Conservation (phyloP, 1,140 invertebrate species). For the Aphis craccivora region DNA sequence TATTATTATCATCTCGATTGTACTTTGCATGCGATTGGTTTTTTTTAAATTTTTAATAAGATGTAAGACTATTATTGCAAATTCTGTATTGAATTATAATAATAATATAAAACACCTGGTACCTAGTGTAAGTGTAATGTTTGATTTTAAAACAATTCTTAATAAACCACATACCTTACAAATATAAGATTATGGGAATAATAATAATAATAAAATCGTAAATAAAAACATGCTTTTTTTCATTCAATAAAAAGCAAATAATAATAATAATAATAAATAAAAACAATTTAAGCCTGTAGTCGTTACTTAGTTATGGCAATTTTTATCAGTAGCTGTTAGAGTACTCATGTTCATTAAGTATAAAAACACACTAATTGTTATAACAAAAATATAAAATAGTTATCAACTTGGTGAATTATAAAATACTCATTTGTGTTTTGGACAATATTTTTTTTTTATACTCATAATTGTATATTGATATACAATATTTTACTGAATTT, state of each 20-base stretch:
- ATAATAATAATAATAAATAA: too few species aligned
- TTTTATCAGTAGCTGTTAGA: neutral
- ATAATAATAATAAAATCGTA: neutral
- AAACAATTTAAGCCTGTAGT: neutral
- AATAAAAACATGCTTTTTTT: neutral
- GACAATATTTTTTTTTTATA: neutral
- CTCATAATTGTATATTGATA: neutral
- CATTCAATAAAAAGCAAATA: too few species aligned
- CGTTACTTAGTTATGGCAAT: neutral
- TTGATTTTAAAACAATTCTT: neutral
- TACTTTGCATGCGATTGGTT: neutral
- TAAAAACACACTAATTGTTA: neutral
- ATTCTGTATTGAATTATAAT: neutral
- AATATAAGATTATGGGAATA: neutral
- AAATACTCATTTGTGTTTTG: neutral
- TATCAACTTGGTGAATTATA: neutral
- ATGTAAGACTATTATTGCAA: neutral
- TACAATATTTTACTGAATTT: neutral
- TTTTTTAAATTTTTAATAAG: neutral
- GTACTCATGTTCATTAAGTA: neutral
- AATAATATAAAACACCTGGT: neutral
- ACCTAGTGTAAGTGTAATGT: neutral
- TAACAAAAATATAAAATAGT: neutral
- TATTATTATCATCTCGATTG: neutral
- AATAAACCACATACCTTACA: neutral